Base-by-base conservation (phyloP, 1,140 invertebrate genomes). In the Drosophila eugracilis region DNA sequence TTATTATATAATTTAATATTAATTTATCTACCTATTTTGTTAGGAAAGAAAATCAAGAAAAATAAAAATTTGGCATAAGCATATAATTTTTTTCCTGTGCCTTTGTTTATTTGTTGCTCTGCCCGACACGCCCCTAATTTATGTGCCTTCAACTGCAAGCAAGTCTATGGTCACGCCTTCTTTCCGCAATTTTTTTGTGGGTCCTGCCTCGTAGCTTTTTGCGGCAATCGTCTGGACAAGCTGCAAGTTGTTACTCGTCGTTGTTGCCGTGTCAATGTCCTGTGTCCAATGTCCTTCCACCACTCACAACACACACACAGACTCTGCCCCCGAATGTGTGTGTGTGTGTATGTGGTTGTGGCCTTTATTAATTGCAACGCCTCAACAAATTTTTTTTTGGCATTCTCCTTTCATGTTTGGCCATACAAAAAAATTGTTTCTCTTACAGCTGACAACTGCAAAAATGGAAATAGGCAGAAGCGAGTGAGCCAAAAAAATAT, bases 361-460 rank as follows among this genome's bases (percentile, higher is more conserved):
- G 76, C 53, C 77, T 80, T 77, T 85, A 85, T 86, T 85, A 85
- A 85, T 85, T 86, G 81, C 83, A 85, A 86, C 77, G 81, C 81
- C 77, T 86, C 83, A 81, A 86, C 81, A 76, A 57, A 76, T 77
- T 77, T 69, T 73, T 73, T 86, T 69, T 86, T 86, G 62, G 48
- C 62, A 66, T 76, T 86, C 55, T 76, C 47, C 36, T 59, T 86
- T 73, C 73, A 48, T 67, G 71, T 72, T 75, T 58, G 49, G 36
- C n/a, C 34, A 26, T 21, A 49, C 19, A 45, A 58, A 69, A 70
- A 72, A 58, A 34, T 30, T 72, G 44, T 67, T 69, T 41, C 26
- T 45, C 28, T 39, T 77, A 63, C 77, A 65, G 30, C 78, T 63
- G 60, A 63, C 78, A 80, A 78, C 65, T 71, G 59, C 59, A 66